These are phyloP conservation scores for Meteorus sp. DNA, from an alignment of 1,140 invertebrate species.

Conservation along the genomic window DNA sequence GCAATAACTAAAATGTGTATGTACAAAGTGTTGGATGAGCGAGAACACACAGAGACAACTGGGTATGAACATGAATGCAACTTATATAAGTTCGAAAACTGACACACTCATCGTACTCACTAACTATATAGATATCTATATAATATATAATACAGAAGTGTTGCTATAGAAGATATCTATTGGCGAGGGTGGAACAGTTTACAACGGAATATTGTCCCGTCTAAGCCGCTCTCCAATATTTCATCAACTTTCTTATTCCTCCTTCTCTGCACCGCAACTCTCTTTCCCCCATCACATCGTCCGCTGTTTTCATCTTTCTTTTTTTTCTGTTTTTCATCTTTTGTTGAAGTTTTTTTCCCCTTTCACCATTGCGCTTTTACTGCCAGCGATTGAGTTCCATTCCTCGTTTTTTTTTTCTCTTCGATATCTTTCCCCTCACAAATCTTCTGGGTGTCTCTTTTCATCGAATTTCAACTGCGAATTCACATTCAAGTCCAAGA, in stretches of 20 bases:
- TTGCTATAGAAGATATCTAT: conserved; percentile 42
- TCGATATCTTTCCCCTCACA: neutral
- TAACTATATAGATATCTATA: neutral
- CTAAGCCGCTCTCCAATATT: conserved; percentile 58
- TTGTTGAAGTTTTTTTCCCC: conserved; percentile 16
- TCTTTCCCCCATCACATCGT: neutral
- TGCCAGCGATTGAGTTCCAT: conserved; percentile 1
- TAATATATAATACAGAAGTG: conserved; percentile 10
- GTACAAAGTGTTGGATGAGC: neutral
- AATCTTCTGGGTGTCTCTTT: conserved; percentile 22
- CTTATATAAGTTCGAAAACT: conserved; percentile 20
- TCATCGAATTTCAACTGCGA: conserved; percentile 4
- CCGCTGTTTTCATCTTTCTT: neutral
- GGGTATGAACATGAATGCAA: neutral
- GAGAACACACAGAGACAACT: neutral
- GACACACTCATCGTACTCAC: conserved; percentile 1
- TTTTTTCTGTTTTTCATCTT: neutral
- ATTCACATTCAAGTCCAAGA: conserved; percentile 18
- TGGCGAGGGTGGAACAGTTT: conserved; percentile 49
- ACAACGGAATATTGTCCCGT: conserved; percentile 57
- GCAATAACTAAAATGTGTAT: too few species aligned
- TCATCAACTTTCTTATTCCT: conserved; percentile 58
- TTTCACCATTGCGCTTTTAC: conserved; percentile 1
- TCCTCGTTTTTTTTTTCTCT: conserved; percentile 6
- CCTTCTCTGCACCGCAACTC: conserved; percentile 35